Evolutionary conservation across 2,113 vertebrate genomes (phyloP).

Genomic region (Mustela nigripes): DNA sequence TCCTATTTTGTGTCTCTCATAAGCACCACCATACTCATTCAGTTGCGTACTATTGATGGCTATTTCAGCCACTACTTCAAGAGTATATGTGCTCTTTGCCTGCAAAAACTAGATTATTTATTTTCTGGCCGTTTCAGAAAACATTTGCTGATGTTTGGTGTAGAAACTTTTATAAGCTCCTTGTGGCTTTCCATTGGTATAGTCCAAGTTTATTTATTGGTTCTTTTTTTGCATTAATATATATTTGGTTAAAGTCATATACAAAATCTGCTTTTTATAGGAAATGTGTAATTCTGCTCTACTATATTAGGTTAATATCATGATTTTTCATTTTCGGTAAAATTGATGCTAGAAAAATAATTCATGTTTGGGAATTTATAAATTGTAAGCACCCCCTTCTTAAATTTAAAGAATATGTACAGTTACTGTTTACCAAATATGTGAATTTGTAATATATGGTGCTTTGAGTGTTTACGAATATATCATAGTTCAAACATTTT

Average conservation of each 20-base stretch:
- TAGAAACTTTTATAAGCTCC: neutral
- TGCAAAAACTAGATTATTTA: neutral
- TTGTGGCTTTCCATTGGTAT: neutral
- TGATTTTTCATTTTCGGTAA: neutral
- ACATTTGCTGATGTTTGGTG: neutral
- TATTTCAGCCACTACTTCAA: too few species aligned
- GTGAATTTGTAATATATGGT: neutral
- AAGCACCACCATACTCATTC: neutral
- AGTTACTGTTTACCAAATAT: neutral
- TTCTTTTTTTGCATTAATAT: neutral
- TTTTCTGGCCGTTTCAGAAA: neutral
- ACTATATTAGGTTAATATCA: neutral
- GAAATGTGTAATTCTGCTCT: neutral
- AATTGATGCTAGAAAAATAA: neutral
- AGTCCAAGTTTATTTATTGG: neutral
- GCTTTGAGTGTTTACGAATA: neutral
- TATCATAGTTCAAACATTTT: neutral
- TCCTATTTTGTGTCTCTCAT: neutral
- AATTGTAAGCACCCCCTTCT: neutral
- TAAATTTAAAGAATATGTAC: neutral
- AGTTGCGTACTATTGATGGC: neutral
- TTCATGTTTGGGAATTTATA: neutral
- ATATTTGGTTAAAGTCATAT: neutral
- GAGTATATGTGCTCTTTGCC: neutral
- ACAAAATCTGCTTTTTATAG: neutral